Base-by-base conservation (phyloP, 2,797 vertebrate genomes). In the Pipistrellus pipistrellus region DNA sequence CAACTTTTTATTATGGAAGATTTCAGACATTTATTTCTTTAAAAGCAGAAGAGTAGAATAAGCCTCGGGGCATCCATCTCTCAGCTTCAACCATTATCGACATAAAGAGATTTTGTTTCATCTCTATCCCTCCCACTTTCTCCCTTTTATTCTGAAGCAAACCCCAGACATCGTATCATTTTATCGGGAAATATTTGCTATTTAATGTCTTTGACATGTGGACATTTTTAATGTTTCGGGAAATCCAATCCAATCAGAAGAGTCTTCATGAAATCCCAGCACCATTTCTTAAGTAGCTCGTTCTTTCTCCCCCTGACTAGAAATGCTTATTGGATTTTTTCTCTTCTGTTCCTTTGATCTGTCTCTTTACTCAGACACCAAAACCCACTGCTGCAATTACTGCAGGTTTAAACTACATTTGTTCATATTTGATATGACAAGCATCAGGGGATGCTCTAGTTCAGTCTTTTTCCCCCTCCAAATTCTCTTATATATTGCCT, bases 291-390 rank as follows among this genome's bases (percentile, higher is more conserved):
- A 71, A 94, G 35, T 18, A 69, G 83, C 69, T 35, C 51, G 17
- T 81, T 91, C 41, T 82, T 66, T 78, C 69, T 66, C 72, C 21
- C 32, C 14, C 89, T 10, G 48, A 76, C 66, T 85, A 21, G 23
- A 92, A 95, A 92, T 80, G 75, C 81, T 78, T 72, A 4, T 51
- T 68, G 85, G 87, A 85, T 90, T 96, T 96, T 90, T 96, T 96
- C 83, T 41, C 2, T 71, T 72, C 85, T 57, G 57, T 88, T 76
- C 68, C 82, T 94, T 89, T 71, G 89, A 88, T 90, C 91, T n/a
- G 30, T 38, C 86, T 90, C 35, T 92, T 90, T 81, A 35, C 57
- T 78, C 93, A 46, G 68, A 89, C 76, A 68, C 81, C 27, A 68
- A 21, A 66, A 35, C 81, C 76, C 25, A 69, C 66, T 82, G 86